These are phyloP conservation scores for Hippocampus zosterae DNA, from an alignment of 2,113 vertebrate genomes.

Conservation along the genomic window DNA sequence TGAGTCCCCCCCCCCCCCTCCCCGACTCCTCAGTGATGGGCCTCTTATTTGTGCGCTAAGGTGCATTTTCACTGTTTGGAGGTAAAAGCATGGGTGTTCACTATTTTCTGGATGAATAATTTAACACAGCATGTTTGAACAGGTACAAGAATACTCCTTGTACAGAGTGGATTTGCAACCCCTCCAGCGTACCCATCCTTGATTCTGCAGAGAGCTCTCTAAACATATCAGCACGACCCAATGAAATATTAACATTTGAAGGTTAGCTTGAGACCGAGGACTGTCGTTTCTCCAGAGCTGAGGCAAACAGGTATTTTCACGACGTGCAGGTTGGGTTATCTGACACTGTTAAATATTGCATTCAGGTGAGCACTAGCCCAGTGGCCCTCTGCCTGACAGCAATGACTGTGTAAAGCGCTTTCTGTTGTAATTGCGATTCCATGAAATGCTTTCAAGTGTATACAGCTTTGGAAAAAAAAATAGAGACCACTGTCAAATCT, in stretches of 20 bases:
- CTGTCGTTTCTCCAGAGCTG: conserved; percentile 25
- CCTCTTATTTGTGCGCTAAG: conserved; percentile 64
- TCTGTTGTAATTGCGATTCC: neutral
- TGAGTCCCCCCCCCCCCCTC: conserved; percentile 6
- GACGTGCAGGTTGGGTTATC: conserved; percentile 62
- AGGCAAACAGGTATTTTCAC: conserved; percentile 56
- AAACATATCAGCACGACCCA: conserved; percentile 65
- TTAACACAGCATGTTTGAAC: conserved; percentile 84
- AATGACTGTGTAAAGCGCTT: neutral
- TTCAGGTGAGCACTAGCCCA: conserved; percentile 50
- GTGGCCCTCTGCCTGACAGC: neutral
- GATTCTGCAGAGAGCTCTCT: conserved; percentile 70
- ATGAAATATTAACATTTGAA: conserved; percentile 82
- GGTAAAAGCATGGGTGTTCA: conserved; percentile 74
- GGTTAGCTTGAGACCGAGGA: conserved; percentile 63
- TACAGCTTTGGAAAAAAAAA: neutral
- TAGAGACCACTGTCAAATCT: neutral
- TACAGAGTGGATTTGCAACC: conserved; percentile 58
- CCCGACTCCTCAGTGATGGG: conserved; percentile 34
- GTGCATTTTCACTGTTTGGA: conserved; percentile 76
- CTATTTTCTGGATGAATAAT: conserved; percentile 83
- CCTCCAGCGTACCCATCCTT: conserved; percentile 57
- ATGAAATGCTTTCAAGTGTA: neutral
- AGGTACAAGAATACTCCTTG: conserved; percentile 86
- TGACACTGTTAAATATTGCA: conserved; percentile 68